Evolutionary conservation across 2,797 vertebrate genomes (phyloP).

Genomic region (Neopelma chrysocephalum): DNA sequence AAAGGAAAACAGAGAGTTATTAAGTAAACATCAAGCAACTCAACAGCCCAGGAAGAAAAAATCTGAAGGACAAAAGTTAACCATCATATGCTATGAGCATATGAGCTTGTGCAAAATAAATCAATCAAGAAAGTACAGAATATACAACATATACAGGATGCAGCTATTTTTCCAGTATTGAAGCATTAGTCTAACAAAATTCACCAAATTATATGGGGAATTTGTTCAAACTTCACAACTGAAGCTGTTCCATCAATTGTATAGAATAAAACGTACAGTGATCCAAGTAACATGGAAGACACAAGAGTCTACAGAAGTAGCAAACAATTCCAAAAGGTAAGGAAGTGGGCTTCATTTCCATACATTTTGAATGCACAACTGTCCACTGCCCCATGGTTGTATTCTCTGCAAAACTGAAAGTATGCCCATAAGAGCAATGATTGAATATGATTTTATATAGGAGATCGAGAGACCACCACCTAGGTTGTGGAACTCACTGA

Average conservation of each 20-base stretch:
- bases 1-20: neutral
- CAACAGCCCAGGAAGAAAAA: neutral
- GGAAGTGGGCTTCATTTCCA: neutral
- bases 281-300: neutral
- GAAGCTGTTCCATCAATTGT: neutral
- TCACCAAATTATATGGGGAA: neutral
- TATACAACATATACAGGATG: neutral
- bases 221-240: neutral
- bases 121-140: neutral
- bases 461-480: neutral
- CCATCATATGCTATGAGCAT: neutral
- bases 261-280: rapidly evolving
- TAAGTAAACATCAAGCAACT: neutral
- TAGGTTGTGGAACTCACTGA: neutral
- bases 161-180: neutral
- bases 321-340: neutral
- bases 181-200: neutral
- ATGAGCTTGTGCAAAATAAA: neutral
- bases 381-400: rapidly evolving
- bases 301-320: neutral
- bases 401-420: neutral
- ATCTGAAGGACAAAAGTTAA: neutral
- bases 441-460: neutral
- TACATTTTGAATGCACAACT: neutral
- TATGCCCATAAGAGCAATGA: neutral